A percentile compares a stretch with the other conserved stretches of the same genome.
phyloP scores from a whole-genome alignment of 2,113 vertebrate species.

The Meriones unguiculatus region DNA sequence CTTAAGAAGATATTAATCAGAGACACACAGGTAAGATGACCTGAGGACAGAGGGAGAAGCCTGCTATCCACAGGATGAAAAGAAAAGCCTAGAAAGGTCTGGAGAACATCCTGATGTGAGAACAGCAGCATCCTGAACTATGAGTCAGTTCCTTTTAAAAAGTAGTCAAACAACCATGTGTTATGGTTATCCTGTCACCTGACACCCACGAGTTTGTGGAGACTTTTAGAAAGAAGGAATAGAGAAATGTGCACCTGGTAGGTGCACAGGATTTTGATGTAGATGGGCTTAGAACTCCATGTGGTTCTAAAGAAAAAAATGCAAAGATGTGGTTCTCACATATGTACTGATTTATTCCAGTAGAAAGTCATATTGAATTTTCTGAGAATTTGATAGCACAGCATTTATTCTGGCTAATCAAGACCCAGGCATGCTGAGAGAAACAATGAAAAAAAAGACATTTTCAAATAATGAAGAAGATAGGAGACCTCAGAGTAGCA shows the following conservation, averaged over 20 bases:
- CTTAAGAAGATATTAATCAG: not conserved
- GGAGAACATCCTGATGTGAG: not conserved
- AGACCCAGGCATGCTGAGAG: not conserved
- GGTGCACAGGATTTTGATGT: not conserved
- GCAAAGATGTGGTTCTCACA: not conserved
- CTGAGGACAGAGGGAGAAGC: too few relatives aligned
- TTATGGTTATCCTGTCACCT: not conserved
- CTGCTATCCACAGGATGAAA: too few relatives aligned
- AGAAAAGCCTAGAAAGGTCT: too few relatives aligned
- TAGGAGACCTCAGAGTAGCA: not conserved
- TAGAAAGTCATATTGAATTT: not conserved
- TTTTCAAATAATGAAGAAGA: not conserved
- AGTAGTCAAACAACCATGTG: too few relatives aligned
- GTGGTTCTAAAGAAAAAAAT: not conserved
- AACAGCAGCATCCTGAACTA: not conserved
- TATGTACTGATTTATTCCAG: too few relatives aligned
- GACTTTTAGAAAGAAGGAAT: not conserved
- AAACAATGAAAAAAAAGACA: too few relatives aligned
- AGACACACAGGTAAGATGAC: not conserved
- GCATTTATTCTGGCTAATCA: not conserved
- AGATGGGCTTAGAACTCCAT: not conserved
- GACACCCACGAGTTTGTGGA: not conserved
- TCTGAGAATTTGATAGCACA: not conserved
- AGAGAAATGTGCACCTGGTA: not conserved
- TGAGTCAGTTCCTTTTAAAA: not conserved